Evolutionary conservation across 2,888 invertebrate genomes (phyloP).

Genomic region (Drosophila pullipes): DNA sequence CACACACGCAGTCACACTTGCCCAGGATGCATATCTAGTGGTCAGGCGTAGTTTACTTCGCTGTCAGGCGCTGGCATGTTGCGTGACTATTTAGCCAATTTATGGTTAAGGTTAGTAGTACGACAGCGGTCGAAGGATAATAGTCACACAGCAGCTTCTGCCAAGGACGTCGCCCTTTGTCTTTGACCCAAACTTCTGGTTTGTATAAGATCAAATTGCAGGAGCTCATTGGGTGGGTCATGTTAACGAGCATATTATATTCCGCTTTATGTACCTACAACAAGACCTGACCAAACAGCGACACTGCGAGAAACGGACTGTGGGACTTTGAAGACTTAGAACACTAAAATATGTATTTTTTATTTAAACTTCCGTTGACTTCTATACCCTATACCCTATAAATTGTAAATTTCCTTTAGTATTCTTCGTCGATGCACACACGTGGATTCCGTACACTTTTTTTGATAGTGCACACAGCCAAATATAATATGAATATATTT

Average conservation of each 20-base stretch:
- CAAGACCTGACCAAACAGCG: slow-evolving; percentile 12
- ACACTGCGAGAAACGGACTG: slow-evolving; percentile 50
- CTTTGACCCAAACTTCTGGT: slow-evolving; percentile 73
- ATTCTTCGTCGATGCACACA: not conserved
- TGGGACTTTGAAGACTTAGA: too few species aligned
- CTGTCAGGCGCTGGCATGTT: slow-evolving; percentile 70
- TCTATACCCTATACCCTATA: rapidly evolving
- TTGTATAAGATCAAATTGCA: slow-evolving; percentile 79
- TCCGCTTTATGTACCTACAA: slow-evolving; percentile 54
- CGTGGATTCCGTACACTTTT: not conserved
- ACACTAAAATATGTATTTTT: not conserved
- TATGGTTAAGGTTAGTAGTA: slow-evolving; percentile 75
- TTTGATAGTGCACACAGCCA: slow-evolving; percentile 25
- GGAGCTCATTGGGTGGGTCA: slow-evolving; percentile 16
- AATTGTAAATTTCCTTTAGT: not conserved
- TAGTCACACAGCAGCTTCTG: slow-evolving; percentile 63
- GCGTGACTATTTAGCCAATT: slow-evolving; percentile 80
- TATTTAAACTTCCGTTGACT: not conserved
- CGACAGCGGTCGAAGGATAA: slow-evolving; percentile 81
- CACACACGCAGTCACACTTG: slow-evolving; percentile 15
- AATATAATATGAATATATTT: slow-evolving; percentile 52
- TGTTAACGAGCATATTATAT: slow-evolving; percentile 73
- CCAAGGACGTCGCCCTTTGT: slow-evolving; percentile 48
- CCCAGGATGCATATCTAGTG: slow-evolving; percentile 39
- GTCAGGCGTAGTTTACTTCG: slow-evolving; percentile 57